A percentile compares a stretch with the other conserved stretches of the same genome.
Evolutionary conservation across 2,113 vertebrate genomes (phyloP).

Genomic region (Lepus europaeus): DNA sequence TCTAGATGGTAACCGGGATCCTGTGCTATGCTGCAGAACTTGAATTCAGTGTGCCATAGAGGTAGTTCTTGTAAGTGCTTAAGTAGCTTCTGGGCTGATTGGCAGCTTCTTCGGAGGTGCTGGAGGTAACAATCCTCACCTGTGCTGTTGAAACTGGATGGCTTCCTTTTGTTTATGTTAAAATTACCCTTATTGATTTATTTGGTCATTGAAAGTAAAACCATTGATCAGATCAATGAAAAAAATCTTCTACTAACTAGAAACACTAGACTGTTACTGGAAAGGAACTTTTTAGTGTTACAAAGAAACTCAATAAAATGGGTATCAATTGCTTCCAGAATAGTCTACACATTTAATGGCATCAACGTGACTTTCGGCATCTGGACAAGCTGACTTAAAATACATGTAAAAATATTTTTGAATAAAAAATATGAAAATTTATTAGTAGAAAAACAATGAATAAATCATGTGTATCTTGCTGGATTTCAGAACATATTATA

Average conservation of each 20-base stretch:
- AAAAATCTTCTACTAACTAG: background rate
- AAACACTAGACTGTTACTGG: background rate
- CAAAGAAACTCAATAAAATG: background rate
- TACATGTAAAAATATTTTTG: background rate
- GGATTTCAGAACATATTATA: background rate
- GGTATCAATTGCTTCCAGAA: background rate
- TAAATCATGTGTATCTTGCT: background rate
- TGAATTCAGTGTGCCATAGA: background rate
- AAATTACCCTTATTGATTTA: background rate
- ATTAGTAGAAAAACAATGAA: background rate
- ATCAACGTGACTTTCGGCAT: background rate
- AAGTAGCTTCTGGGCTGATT: background rate
- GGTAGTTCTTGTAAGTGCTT: background rate
- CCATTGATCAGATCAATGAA: background rate
- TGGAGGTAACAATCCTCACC: background rate
- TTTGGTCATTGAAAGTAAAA: background rate
- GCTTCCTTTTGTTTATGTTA: background rate
- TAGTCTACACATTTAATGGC: background rate
- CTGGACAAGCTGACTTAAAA: constrained; percentile 1
- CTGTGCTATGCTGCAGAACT: background rate
- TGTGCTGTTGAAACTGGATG: background rate
- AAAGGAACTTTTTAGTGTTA: background rate
- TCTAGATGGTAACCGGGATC: background rate
- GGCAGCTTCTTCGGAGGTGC: background rate
- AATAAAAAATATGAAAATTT: constrained; percentile 18